phyloP scores from a whole-genome alignment of 2,888 invertebrate genomes.

The Xestia rhomboidea region DNA sequence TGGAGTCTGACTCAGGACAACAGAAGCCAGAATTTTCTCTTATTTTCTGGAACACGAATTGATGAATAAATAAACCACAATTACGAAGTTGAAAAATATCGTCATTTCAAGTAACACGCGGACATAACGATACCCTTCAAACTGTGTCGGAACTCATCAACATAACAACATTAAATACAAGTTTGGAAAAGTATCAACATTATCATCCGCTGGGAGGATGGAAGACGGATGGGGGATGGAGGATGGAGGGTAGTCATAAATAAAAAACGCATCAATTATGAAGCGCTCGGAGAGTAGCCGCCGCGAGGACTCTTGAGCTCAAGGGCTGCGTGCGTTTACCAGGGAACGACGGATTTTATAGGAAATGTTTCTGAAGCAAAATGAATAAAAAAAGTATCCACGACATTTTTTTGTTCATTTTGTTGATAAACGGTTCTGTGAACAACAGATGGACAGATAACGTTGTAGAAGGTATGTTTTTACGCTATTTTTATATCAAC shows the following conservation, averaged over 20 bases:
- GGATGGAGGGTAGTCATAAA: slow-evolving; percentile 38
- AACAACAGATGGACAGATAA: not conserved
- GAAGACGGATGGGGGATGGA: not conserved
- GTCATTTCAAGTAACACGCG: not conserved
- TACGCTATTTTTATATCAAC: not conserved
- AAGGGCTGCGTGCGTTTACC: slow-evolving; percentile 15
- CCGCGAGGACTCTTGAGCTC: slow-evolving; percentile 22
- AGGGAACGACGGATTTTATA: slow-evolving; percentile 1
- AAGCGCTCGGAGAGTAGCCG: slow-evolving; percentile 18
- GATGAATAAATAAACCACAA: slow-evolving; percentile 22
- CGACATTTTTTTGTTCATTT: not conserved
- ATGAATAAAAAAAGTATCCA: not conserved
- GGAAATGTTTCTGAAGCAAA: not conserved
- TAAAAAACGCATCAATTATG: slow-evolving; percentile 62
- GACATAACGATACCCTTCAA: not conserved
- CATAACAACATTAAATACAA: slow-evolving; percentile 29
- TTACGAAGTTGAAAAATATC: not conserved
- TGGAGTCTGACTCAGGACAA: not conserved
- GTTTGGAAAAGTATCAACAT: slow-evolving; percentile 36
- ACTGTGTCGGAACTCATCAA: slow-evolving; percentile 6
- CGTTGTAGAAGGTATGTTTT: not conserved
- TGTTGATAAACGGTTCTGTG: not conserved
- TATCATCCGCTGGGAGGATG: not conserved
- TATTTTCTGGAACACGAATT: slow-evolving; percentile 5
- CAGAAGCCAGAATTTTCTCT: not conserved